Conservation (phyloP, 2,797 vertebrate genomes). For the Sebastiscus albofasciatus region DNA sequence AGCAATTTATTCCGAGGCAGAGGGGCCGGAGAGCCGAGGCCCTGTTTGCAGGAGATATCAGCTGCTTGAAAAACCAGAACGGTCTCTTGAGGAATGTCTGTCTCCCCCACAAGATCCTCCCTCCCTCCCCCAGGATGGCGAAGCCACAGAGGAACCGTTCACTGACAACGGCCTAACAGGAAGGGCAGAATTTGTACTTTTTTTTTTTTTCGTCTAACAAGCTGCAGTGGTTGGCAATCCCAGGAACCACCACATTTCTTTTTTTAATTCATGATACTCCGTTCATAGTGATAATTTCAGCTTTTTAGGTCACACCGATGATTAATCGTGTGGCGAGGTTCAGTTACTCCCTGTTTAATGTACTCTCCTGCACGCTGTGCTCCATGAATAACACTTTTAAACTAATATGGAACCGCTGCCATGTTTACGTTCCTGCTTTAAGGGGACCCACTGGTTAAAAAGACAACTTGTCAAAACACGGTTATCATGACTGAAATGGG, state of each 20-base stretch:
- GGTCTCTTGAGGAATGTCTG: constrained; percentile 70
- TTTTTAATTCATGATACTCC: constrained; percentile 1
- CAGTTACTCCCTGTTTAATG: neutral
- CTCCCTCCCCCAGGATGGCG: constrained; percentile 44
- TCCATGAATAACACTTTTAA: constrained; percentile 11
- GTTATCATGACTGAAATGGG: constrained; percentile 41
- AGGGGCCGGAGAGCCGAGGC: constrained; percentile 39
- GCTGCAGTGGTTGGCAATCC: constrained; percentile 4
- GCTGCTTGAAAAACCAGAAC: constrained; percentile 66
- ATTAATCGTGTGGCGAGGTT: neutral
- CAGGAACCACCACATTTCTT: neutral
- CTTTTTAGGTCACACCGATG: constrained; percentile 33
- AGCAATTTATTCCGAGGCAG: constrained; percentile 74
- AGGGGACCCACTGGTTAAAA: constrained; percentile 9
- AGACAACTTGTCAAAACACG: constrained; percentile 68
- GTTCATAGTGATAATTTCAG: neutral
- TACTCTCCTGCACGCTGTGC: neutral
- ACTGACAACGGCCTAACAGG: constrained; percentile 41
- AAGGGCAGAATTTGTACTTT: constrained; percentile 7
- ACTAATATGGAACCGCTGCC: constrained; percentile 5
- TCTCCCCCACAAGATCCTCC: constrained; percentile 52
- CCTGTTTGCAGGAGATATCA: constrained; percentile 75
- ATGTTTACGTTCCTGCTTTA: constrained; percentile 52
- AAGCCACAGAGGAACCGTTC: constrained; percentile 47
- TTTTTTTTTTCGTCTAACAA: constrained; percentile 29